Evolutionary conservation across 2,888 invertebrate species (phyloP), one percentile per base, ranked within the genome.

Genomic region (Argyresthia goedartella): DNA sequence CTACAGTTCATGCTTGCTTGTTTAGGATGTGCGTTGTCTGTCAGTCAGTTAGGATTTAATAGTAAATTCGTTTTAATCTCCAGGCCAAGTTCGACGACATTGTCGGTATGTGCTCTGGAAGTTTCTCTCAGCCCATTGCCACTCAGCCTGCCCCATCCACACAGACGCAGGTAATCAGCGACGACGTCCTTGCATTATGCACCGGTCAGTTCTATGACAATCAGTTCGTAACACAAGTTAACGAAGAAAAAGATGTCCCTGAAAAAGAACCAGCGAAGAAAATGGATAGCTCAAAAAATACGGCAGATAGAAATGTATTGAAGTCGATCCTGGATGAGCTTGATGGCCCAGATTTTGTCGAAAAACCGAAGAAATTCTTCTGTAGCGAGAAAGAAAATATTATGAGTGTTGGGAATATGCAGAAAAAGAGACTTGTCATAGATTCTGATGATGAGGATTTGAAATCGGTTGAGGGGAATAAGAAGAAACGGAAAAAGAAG

Each of bases 81-180:
- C 60, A 80, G 81, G 64, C 61, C 35, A 76, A 73, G 49, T 81
- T 90, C 8, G 88, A 88, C 35, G 87, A 88, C 50, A 67, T 91
- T 10, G 79, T 88, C 53, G 81, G 78, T 16, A 67, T 91, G 53
- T 90, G 89, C 63, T 89, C 90, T 0, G 92, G 91, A 4, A 85
- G 58, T n/a, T 69, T 73, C 44, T 66, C 77, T 0, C 71, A 80
- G 63, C 70, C 76, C 65, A 53, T 79, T 66, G 57, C 87, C 71
- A 59, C 66, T 47, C 58, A 62, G 54, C 57, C 63, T 42, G 53
- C 66, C 7, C 75, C 76, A 48, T 53, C 63, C 2, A 70, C 80
- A 10, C 69, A 76, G 51, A 74, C 78, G 2, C 73, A 71, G 60
- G 64, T 72, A 50, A 68, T 87, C 49, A 87, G 88, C 42, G 87